phyloP scores from a whole-genome alignment of 2,888 invertebrate genomes.

The Thelaira solivaga region DNA sequence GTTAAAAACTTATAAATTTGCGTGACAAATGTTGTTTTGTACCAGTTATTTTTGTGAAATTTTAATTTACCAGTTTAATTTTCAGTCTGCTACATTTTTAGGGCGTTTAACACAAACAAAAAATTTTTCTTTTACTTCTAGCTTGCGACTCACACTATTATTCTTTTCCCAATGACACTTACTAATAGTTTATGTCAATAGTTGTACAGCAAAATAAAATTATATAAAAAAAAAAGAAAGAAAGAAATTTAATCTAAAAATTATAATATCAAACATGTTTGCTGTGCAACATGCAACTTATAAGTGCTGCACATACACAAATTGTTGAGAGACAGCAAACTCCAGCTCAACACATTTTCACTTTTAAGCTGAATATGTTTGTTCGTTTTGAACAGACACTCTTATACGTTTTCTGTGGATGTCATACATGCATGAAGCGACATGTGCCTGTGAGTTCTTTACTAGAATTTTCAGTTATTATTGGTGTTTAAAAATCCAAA shows the following conservation, averaged over 20 bases:
- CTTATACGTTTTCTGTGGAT: conserved; percentile 26
- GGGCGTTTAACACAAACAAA: conserved; percentile 46
- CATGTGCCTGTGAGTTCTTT: background rate
- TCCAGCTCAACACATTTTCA: background rate
- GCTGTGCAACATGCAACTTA: background rate
- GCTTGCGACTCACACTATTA: background rate
- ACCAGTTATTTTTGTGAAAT: conserved; percentile 51
- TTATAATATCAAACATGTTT: conserved; percentile 14
- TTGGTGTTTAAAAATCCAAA: background rate
- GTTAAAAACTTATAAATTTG: conserved; percentile 38
- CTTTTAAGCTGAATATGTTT: conserved; percentile 38
- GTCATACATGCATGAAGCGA: background rate
- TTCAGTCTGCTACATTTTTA: conserved; percentile 23
- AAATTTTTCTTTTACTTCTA: background rate
- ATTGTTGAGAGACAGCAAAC: too few relatives aligned
- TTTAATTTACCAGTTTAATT: conserved; percentile 5
- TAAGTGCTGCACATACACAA: too few relatives aligned
- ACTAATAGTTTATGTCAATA: conserved; percentile 65
- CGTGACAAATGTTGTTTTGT: conserved; percentile 62
- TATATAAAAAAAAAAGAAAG: background rate
- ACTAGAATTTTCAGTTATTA: background rate
- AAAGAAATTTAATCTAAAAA: background rate
- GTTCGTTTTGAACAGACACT: conserved; percentile 1
- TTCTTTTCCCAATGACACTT: conserved; percentile 52
- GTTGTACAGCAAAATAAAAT: too few relatives aligned